These are phyloP conservation scores for Caenorhabditis panamensis DNA, from an alignment of 2,888 invertebrate species.

Conservation along the genomic window DNA sequence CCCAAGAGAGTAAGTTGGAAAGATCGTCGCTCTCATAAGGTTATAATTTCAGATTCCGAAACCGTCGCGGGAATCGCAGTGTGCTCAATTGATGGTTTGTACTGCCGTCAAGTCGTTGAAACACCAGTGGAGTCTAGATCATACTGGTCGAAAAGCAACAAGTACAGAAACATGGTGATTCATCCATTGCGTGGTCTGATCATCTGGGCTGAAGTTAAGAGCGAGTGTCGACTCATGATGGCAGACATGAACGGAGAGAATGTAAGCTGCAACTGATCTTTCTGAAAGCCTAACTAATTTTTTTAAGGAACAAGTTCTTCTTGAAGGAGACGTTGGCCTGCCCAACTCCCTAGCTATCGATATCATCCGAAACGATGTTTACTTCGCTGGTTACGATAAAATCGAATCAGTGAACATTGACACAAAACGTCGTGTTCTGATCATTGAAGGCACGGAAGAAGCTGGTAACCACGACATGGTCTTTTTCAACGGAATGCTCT, in stretches of 20 bases:
- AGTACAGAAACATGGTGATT: slow-evolving; percentile 62
- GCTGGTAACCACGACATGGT: slow-evolving; percentile 10
- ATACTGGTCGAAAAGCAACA: too few relatives aligned
- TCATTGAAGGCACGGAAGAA: background rate
- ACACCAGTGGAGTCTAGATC: too few relatives aligned
- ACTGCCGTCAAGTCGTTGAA: slow-evolving; percentile 59
- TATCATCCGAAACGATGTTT: too few relatives aligned
- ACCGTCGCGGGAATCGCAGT: slow-evolving; percentile 60
- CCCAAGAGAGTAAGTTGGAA: slow-evolving; percentile 45
- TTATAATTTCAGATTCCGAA: slow-evolving; percentile 18
- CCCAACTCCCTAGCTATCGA: too few relatives aligned
- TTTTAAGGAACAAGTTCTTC: too few relatives aligned
- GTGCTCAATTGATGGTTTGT: slow-evolving; percentile 61
- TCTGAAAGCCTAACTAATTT: too few relatives aligned
- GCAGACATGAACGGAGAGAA: slow-evolving; percentile 95
- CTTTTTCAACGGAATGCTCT: slow-evolving; percentile 64
- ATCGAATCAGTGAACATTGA: too few relatives aligned
- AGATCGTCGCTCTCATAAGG: too few relatives aligned
- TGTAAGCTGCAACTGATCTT: too few relatives aligned
- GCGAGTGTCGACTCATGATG: too few relatives aligned
- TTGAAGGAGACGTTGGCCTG: too few relatives aligned
- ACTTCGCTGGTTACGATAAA: too few relatives aligned
- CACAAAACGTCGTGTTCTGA: slow-evolving; percentile 48
- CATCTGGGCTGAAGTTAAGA: slow-evolving; percentile 61
- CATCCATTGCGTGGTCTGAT: slow-evolving; percentile 62